phyloP scores from a whole-genome alignment of 2,888 invertebrate species.

The Octodonta nipae region DNA sequence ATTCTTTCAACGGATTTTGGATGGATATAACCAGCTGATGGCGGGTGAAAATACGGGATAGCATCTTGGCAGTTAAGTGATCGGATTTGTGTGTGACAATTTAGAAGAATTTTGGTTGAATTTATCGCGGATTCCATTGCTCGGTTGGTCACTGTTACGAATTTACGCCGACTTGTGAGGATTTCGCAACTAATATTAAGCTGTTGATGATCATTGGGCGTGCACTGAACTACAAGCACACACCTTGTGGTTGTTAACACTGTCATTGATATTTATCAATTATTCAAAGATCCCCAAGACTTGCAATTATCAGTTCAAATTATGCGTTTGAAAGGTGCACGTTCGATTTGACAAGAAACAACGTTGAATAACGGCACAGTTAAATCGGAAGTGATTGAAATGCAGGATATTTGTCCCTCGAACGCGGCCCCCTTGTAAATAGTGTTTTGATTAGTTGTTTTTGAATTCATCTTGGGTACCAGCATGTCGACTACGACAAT shows the following conservation, averaged over 20 bases:
- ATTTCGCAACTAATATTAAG: conserved; percentile 7
- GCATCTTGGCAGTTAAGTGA: conserved; percentile 33
- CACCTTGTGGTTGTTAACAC: conserved; percentile 29
- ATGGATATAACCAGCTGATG: conserved; percentile 38
- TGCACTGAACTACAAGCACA: conserved; percentile 29
- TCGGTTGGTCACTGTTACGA: background rate
- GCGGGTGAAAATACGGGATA: conserved; percentile 37
- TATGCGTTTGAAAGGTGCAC: conserved; percentile 28
- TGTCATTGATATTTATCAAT: conserved; percentile 32
- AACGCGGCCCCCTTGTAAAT: conserved; percentile 25
- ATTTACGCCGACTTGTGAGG: background rate
- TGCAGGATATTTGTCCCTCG: too few species aligned
- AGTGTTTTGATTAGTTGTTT: conserved; percentile 17
- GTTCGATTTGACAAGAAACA: conserved; percentile 31
- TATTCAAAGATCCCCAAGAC: conserved; percentile 28
- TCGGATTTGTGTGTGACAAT: conserved; percentile 23
- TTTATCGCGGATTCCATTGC: too few species aligned
- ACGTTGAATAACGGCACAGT: too few species aligned
- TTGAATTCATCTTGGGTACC: conserved; percentile 33
- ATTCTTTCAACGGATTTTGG: conserved; percentile 42
- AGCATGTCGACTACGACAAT: conserved; percentile 82
- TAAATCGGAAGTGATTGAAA: too few species aligned
- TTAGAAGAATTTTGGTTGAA: too few species aligned
- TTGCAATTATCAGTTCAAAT: conserved; percentile 24
- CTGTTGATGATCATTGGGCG: conserved; percentile 29